phyloP scores from a whole-genome alignment of 2,888 invertebrate genomes.

The Caenorhabditis doughertyi region DNA sequence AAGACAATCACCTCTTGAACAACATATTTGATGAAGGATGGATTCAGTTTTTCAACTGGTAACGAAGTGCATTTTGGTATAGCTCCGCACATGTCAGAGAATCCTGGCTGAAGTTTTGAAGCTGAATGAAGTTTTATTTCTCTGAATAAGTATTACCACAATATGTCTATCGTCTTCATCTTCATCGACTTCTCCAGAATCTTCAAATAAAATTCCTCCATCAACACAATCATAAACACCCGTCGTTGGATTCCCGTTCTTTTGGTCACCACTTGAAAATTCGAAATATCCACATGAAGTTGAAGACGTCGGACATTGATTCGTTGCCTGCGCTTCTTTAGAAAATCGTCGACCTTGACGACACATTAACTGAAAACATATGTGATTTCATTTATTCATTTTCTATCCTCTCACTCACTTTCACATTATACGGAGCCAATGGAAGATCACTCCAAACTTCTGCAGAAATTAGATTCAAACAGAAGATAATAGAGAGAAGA shows the following conservation, averaged over 20 bases:
- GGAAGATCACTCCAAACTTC: constrained; percentile 63
- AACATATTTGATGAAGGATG: constrained; percentile 67
- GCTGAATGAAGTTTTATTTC: neutral
- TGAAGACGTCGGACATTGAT: constrained; percentile 70
- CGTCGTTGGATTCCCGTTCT: constrained; percentile 54
- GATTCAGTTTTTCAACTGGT: constrained; percentile 64
- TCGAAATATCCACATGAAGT: constrained; percentile 73
- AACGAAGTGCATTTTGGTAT: constrained; percentile 64
- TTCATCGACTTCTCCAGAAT: constrained; percentile 62
- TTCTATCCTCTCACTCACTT: constrained; percentile 50
- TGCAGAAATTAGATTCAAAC: constrained; percentile 9
- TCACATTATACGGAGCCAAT: constrained; percentile 74
- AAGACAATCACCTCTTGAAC: constrained; percentile 49
- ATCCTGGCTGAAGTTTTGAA: constrained; percentile 59
- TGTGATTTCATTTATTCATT: neutral
- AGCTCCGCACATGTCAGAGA: constrained; percentile 68
- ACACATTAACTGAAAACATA: constrained; percentile 69
- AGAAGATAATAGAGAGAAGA: constrained; percentile 10
- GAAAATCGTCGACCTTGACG: constrained; percentile 69
- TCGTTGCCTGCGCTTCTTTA: constrained; percentile 62
- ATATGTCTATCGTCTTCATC: constrained; percentile 37
- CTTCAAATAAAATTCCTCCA: constrained; percentile 66
- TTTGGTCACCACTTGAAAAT: constrained; percentile 54
- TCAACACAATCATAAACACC: constrained; percentile 74
- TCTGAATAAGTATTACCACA: neutral